Conservation (phyloP, 1,140 invertebrate species). For the Thaumatotibia leucotreta region DNA sequence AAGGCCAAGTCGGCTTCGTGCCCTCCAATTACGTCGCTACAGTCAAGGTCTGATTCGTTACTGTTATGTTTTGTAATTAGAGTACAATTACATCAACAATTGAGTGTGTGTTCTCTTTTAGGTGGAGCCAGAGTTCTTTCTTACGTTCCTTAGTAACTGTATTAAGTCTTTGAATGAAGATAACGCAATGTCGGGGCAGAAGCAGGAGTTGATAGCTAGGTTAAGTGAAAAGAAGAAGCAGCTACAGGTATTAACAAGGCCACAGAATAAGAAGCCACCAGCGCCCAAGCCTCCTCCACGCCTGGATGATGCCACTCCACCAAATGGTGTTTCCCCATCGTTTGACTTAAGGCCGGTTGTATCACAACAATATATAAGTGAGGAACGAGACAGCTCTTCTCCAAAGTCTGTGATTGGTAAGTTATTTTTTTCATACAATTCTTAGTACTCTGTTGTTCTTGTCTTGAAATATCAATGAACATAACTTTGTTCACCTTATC, state of each 20-base stretch:
- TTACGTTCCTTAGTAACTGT: conserved; percentile 83
- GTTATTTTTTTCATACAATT: conserved; percentile 1
- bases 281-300: conserved; percentile 62
- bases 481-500: too few species aligned
- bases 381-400: conserved; percentile 53
- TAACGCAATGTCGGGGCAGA: conserved; percentile 76
- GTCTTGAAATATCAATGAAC: too few species aligned
- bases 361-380: conserved; percentile 60
- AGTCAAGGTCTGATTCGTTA: conserved; percentile 79
- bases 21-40: conserved; percentile 90
- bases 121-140: conserved; percentile 83
- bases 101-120: conserved; percentile 39
- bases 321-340: conserved; percentile 64
- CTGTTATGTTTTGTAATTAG: conserved; percentile 10
- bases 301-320: conserved; percentile 58
- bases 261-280: conserved; percentile 50
- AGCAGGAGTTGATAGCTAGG: conserved; percentile 79
- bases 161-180: conserved; percentile 79
- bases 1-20: conserved; percentile 89
- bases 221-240: conserved; percentile 81
- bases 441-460: too few species aligned
- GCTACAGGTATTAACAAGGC: conserved; percentile 51
- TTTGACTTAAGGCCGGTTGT: conserved; percentile 65
- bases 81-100: conserved; percentile 17
- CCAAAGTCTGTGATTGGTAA: conserved; percentile 45